phyloP scores from a whole-genome alignment of 2,113 vertebrate genomes.

The Oceanites oceanicus region DNA sequence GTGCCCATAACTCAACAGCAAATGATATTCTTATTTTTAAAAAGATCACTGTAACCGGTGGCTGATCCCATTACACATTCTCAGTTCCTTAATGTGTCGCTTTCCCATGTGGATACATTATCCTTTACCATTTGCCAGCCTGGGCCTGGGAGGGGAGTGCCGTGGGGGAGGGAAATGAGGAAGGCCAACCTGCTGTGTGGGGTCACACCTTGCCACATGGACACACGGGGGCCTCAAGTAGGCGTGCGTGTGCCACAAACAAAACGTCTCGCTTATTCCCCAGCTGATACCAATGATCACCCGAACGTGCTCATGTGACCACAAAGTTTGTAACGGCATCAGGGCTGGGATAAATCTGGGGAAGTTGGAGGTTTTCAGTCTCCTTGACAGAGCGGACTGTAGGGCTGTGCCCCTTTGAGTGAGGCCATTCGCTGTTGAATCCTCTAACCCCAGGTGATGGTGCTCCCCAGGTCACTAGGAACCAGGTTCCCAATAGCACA shows the following conservation, averaged over 20 bases:
- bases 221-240: not conserved
- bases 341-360: not conserved
- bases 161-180: not conserved
- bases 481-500: not conserved
- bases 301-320: not conserved
- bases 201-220: slow-evolving; percentile 70
- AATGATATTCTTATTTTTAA: not conserved
- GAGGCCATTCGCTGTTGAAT: not conserved
- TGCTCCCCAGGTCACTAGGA: not conserved
- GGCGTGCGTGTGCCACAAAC: not conserved
- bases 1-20: not conserved
- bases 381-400: rapidly evolving
- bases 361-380: not conserved
- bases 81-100: not conserved
- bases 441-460: not conserved
- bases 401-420: not conserved
- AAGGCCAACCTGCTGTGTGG: slow-evolving; percentile 42
- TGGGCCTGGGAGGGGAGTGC: not conserved
- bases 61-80: slow-evolving; percentile 43
- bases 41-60: not conserved
- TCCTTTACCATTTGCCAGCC: slow-evolving; percentile 72
- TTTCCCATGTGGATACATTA: slow-evolving; percentile 57
- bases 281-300: not conserved
- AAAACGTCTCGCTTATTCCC: not conserved
- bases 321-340: not conserved